Evolutionary conservation across 2,113 vertebrate species (phyloP).

Genomic region (Callaeas wilsoni): DNA sequence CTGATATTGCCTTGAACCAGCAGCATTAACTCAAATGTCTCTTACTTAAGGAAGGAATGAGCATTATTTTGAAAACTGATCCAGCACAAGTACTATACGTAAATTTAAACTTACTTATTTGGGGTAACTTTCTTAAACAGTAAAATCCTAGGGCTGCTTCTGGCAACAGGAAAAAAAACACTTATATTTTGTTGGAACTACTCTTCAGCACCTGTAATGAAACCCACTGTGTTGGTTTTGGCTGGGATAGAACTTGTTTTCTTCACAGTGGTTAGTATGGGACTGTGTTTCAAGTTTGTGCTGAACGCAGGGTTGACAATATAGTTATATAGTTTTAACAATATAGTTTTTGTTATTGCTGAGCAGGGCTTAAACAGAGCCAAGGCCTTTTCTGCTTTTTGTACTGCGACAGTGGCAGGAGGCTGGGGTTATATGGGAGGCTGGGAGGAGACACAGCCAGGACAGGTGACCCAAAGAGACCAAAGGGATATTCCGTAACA

Average conservation of each 20-base stretch:
- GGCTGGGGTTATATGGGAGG: neutral
- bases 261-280: neutral
- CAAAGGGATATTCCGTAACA: neutral
- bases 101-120: neutral
- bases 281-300: neutral
- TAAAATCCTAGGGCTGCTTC: neutral
- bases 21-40: neutral
- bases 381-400: neutral
- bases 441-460: neutral
- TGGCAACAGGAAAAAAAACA: neutral
- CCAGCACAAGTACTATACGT: fast-evolving
- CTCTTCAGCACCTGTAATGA: neutral
- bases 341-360: neutral
- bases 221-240: neutral
- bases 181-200: neutral
- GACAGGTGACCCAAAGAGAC: neutral
- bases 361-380: neutral
- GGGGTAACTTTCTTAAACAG: neutral
- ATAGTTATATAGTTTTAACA: neutral
- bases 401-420: neutral
- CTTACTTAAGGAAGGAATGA: neutral
- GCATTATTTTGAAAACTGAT: neutral
- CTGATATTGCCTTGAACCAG: neutral
- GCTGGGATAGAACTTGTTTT: neutral
- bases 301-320: neutral